Conservation (phyloP, 2,888 invertebrate species). For the Eudasyphora cyanicolor region DNA sequence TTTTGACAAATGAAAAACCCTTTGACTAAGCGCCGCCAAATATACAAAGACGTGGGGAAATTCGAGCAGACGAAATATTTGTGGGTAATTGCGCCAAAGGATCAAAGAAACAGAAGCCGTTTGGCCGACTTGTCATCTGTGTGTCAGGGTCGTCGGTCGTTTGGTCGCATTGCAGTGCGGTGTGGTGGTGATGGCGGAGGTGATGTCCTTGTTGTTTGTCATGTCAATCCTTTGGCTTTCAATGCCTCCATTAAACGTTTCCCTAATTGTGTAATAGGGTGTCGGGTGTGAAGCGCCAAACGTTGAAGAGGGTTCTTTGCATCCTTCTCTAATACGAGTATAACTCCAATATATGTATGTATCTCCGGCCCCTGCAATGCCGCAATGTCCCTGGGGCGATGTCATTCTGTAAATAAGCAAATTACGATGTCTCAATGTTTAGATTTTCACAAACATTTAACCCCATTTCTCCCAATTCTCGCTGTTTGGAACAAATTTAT, state of each 20-base stretch:
- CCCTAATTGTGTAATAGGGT: constrained; percentile 54
- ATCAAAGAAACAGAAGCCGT: constrained; percentile 75
- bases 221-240: constrained; percentile 55
- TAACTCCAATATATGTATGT: too few species aligned
- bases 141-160: constrained; percentile 11
- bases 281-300: constrained; percentile 63
- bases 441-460: not conserved
- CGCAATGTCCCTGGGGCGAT: not conserved
- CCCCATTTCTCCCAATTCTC: not conserved
- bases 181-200: constrained; percentile 31
- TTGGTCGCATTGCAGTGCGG: not conserved
- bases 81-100: constrained; percentile 71
- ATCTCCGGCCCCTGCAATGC: too few species aligned
- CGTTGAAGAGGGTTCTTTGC: constrained; percentile 43
- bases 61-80: constrained; percentile 8
- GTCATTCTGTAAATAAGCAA: constrained; percentile 22
- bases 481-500: constrained; percentile 17
- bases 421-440: constrained; percentile 15
- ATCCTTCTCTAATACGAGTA: constrained; percentile 15
- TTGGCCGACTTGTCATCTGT: constrained; percentile 52
- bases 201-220: constrained; percentile 27
- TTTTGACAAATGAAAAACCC: constrained; percentile 17
- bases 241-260: constrained; percentile 61
- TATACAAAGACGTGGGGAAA: not conserved
- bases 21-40: constrained; percentile 34